Evolutionary conservation across 35 echinoderm and acorn worm species (phyloP), one percentile per base, ranked within the genome.

Genomic region (Apostichopus californicus): DNA sequence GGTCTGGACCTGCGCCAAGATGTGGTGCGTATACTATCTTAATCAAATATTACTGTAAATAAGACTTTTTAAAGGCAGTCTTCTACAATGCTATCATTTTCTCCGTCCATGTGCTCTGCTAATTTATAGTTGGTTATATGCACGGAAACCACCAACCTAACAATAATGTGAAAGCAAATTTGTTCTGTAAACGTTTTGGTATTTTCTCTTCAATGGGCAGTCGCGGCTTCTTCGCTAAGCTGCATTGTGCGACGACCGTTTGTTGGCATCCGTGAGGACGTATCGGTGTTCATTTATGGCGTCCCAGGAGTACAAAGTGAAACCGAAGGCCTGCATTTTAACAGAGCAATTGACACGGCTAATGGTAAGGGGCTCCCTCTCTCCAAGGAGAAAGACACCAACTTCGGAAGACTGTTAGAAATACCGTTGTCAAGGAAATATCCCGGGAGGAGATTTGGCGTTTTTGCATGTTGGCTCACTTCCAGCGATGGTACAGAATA

Each of bases 241-340:
- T 87, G 86, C 86, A 87, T 87, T 59, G 86, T 87, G 3, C 55
- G 26, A 87, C 7, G 86, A 9, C 86, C 86, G 9, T 87, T 87
- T 46, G 57, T 87, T 66, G 58, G 58, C 8, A 25, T 34, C 18
- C 54, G 13, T 7, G 86, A 66, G 24, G 64, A 87, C n/a, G 25
- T 23, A 23, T 57, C 55, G 1, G 86, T 87, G 6, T 22, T 34
- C 57, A 87, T 87, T 28, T 87, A 87, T 46, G 86, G 17, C 13
- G 18, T 87, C 4, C 86, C 59, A 46, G 13, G 13, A 58, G 54
- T 5, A 21, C 57, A 21, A 21, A 13, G 5, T 66, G 21, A 20
- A 6, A 2, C 23, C 6, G 55, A 13, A 9, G 12, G 22, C 22
- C 54, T 87, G 21, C 12, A 22, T 52, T 70, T 87, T 66, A 59